Percentiles rank a stretch among this genome's conserved stretches.
Evolutionary conservation across 2,888 invertebrate genomes (phyloP).

Genomic region (Cephus spinipes): DNA sequence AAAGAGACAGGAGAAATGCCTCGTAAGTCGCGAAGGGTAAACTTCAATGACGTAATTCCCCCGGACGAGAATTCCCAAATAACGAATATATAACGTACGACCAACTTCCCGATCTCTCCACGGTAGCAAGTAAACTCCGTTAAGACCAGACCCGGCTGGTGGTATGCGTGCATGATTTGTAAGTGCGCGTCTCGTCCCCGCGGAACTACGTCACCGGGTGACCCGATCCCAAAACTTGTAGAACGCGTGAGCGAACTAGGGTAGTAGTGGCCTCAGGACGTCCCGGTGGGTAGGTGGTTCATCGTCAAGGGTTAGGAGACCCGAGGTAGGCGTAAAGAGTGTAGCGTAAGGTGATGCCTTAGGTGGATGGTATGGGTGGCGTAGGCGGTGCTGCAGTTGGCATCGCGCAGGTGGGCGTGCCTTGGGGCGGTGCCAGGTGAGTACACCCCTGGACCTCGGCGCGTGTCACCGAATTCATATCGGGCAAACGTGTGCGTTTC

Average conservation of each 20-base stretch:
- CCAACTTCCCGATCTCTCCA: neutral
- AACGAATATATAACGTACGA: constrained; percentile 24
- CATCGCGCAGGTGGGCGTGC: constrained; percentile 65
- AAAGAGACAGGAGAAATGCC: neutral
- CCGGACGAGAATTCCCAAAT: constrained; percentile 32
- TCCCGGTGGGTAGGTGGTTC: constrained; percentile 4
- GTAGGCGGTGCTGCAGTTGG: constrained; percentile 59
- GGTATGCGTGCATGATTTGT: constrained; percentile 26
- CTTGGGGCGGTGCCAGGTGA: constrained; percentile 65
- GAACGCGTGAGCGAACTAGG: constrained; percentile 56
- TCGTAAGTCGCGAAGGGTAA: constrained; percentile 7
- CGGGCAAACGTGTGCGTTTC: constrained; percentile 14
- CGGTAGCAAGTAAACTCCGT: neutral
- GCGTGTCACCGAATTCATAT: constrained; percentile 48
- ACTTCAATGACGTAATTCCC: constrained; percentile 36
- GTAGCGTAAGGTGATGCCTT: constrained; percentile 29
- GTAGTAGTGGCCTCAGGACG: constrained; percentile 51
- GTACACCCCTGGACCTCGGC: constrained; percentile 55
- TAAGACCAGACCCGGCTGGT: neutral
- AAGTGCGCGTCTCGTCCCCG: neutral
- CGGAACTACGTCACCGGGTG: constrained; percentile 50
- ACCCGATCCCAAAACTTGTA: constrained; percentile 54
- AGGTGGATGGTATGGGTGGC: constrained; percentile 37
- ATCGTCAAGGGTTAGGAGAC: constrained; percentile 28
- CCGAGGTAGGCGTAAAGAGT: constrained; percentile 42